A percentile compares a stretch with the other conserved stretches of the same genome.
Evolutionary conservation across 2,113 vertebrate species (phyloP).

Genomic region (zebrafish (Danio rerio)): GRCz12tu NC_133176.1:4361501-4362000

Average conservation of each 20-base stretch:
- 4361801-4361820: too few relatives aligned
- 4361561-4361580: not conserved
- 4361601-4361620: constrained; percentile 9
- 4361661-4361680: not conserved
- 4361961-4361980: too few relatives aligned
- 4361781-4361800: constrained; percentile 12
- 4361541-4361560: constrained; percentile 10
- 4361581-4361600: constrained; percentile 11
- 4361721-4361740: constrained; percentile 33
- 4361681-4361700: not conserved
- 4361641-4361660: not conserved
- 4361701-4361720: not conserved
- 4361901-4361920: too few relatives aligned
- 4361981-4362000: too few relatives aligned
- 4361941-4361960: too few relatives aligned
- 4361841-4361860: too few relatives aligned
- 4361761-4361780: constrained; percentile 31
- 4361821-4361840: constrained; percentile 11
- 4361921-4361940: too few relatives aligned
- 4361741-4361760: constrained; percentile 32
- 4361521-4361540: not conserved
- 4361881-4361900: too few relatives aligned
- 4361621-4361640: constrained; percentile 24
- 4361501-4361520: not conserved
- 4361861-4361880: too few relatives aligned